Conservation (phyloP, 2,888 invertebrate genomes). For the Zele albiditarsus region DNA sequence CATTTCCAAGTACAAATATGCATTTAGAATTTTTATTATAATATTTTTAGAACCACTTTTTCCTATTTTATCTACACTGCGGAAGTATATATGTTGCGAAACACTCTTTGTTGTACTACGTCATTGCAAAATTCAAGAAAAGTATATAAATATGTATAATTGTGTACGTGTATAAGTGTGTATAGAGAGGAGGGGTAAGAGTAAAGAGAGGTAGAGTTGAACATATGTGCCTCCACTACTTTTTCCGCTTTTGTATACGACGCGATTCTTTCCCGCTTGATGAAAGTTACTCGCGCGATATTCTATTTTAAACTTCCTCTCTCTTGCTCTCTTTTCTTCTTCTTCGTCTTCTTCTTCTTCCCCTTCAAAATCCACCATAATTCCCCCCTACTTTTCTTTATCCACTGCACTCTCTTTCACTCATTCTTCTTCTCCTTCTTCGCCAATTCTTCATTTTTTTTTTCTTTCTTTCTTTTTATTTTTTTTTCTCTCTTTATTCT, state of each 20-base stretch:
- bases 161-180: slow-evolving; percentile 15
- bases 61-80: too few relatives aligned
- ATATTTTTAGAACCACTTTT: too few relatives aligned
- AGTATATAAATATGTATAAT: background rate
- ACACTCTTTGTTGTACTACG: background rate
- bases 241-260: slow-evolving; percentile 27
- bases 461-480: too few relatives aligned
- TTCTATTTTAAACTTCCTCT: slow-evolving; percentile 32
- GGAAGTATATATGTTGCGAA: too few relatives aligned
- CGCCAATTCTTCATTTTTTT: background rate
- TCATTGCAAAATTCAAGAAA: background rate
- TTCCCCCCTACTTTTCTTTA: background rate
- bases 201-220: slow-evolving; percentile 28
- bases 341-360: background rate
- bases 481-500: background rate
- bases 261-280: slow-evolving; percentile 18
- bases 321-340: background rate
- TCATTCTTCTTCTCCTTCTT: background rate
- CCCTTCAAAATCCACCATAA: background rate
- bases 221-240: slow-evolving; percentile 17
- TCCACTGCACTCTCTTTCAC: background rate
- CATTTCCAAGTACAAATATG: too few relatives aligned
- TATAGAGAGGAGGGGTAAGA: background rate
- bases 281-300: slow-evolving; percentile 21
- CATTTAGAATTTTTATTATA: too few relatives aligned